These are phyloP conservation scores for Metallyticus violacea DNA, from an alignment of 2,888 invertebrate species.

Conservation along the genomic window DNA sequence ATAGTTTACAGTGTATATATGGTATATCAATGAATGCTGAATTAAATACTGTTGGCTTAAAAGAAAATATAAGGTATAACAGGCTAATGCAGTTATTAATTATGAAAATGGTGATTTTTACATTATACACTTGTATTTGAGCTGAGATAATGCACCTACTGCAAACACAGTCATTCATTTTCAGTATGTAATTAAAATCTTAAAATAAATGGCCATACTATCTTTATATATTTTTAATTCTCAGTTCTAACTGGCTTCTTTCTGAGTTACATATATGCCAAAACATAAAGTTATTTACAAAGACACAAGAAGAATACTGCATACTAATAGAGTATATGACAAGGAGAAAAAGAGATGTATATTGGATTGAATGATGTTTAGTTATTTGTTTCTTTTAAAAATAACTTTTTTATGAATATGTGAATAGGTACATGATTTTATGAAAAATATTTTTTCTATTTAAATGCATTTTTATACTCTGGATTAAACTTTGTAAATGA, in stretches of 20 bases:
- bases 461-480: neutral
- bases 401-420: neutral
- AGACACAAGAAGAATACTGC: neutral
- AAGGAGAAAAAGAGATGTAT: neutral
- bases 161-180: too few species aligned
- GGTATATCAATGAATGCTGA: neutral
- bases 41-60: neutral
- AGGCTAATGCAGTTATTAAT: neutral
- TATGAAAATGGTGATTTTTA: neutral
- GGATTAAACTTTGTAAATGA: neutral
- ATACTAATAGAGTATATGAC: neutral
- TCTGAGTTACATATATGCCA: neutral
- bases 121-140: too few species aligned
- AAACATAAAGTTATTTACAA: neutral
- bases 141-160: too few species aligned
- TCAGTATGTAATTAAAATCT: neutral
- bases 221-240: neutral
- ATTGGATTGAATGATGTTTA: neutral
- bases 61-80: neutral
- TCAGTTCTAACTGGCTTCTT: neutral
- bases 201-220: neutral
- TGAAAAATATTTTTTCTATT: neutral
- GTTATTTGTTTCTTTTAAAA: neutral
- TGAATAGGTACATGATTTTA: neutral
- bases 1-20: neutral